A percentile compares a stretch with the other conserved stretches of the same genome.
These are phyloP conservation scores for Emys orbicularis DNA, from an alignment of 2,797 vertebrate species.

Conservation along the genomic window DNA sequence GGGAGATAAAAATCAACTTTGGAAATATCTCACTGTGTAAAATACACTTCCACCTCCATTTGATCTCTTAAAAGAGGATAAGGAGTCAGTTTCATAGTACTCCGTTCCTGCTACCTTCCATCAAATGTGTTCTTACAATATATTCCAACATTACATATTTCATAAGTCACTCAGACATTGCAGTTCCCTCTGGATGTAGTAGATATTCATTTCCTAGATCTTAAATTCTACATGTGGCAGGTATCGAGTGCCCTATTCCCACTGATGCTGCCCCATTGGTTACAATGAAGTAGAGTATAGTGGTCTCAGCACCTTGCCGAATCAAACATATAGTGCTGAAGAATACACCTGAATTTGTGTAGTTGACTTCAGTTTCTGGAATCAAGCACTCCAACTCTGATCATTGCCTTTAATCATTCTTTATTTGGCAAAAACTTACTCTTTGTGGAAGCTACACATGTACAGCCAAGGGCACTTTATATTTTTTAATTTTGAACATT, in stretches of 20 bases:
- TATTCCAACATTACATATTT: not conserved
- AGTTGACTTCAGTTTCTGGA: not conserved
- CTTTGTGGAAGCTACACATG: not conserved
- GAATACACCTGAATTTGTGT: not conserved
- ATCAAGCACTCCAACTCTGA: not conserved
- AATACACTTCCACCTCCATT: not conserved
- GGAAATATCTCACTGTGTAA: constrained; percentile 20
- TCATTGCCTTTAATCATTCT: not conserved
- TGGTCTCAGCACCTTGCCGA: not conserved
- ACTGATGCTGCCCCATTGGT: not conserved
- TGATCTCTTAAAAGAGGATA: constrained; percentile 9
- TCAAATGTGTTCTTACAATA: not conserved
- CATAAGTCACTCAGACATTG: rapidly evolving
- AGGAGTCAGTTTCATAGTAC: not conserved
- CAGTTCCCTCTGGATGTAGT: not conserved
- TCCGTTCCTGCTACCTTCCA: not conserved
- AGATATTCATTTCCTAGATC: not conserved
- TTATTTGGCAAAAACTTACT: not conserved
- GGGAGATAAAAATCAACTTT: constrained; percentile 54
- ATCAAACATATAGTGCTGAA: not conserved
- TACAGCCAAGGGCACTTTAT: not conserved
- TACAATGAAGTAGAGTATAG: not conserved
- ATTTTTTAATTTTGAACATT: not conserved
- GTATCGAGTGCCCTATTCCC: not conserved
- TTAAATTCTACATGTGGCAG: not conserved